Conservation (phyloP, 2,113 vertebrate species). For the Larimichthys crocea region DNA sequence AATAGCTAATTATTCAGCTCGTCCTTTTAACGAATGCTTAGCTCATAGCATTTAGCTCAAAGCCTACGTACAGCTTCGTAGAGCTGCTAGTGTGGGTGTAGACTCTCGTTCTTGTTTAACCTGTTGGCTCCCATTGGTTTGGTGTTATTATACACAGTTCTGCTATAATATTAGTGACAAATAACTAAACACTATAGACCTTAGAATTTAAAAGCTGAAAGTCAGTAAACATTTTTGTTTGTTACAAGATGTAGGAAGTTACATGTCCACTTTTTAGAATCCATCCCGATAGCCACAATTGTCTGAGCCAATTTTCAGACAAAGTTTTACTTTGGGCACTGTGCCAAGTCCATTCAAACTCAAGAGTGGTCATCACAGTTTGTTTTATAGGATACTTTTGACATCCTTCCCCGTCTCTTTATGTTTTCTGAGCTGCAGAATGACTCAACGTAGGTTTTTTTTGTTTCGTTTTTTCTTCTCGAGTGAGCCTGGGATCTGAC, state of each 20-base stretch:
- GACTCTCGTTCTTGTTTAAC: background rate
- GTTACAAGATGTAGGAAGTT: background rate
- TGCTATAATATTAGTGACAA: background rate
- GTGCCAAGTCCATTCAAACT: background rate
- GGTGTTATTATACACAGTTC: background rate
- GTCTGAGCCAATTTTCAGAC: background rate
- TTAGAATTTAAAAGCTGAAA: background rate
- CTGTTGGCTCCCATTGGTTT: background rate
- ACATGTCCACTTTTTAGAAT: background rate
- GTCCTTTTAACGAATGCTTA: too few relatives aligned
- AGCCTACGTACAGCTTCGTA: background rate
- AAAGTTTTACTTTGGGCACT: background rate
- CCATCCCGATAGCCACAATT: background rate
- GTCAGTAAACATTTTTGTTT: background rate
- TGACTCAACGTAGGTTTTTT: constrained; percentile 29
- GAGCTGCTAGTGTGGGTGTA: too few relatives aligned
- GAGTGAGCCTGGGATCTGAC: constrained; percentile 39
- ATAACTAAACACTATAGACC: background rate
- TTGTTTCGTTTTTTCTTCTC: background rate
- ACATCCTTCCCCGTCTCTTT: constrained; percentile 7
- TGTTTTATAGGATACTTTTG: constrained; percentile 6
- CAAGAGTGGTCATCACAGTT: constrained; percentile 31
- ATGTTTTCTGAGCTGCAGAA: constrained; percentile 28
- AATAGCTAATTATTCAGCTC: too few relatives aligned
- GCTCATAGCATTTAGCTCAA: background rate